Base-by-base conservation (phyloP, 92 coral and sea anemone genomes). In the Blastomussa wellsi region DNA sequence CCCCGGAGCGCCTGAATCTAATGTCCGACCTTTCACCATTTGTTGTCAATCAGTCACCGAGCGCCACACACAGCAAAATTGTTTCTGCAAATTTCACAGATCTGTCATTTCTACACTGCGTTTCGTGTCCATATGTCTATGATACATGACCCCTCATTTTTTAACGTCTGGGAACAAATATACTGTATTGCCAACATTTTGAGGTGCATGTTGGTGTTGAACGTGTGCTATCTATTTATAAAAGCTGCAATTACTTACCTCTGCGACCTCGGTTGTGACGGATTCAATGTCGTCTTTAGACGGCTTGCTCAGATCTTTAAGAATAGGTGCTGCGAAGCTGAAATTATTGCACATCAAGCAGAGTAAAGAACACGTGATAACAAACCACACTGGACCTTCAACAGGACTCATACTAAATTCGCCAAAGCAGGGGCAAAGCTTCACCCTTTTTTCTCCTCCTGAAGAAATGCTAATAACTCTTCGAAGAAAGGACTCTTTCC, bases 301-400 rank as follows among this genome's bases (percentile, higher is more conserved):
- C 31, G 80, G 72, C 3, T 74, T 44, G 79, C 60, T 74, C 11
- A 22, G 57, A n/a, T 42, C 79, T 15, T 7, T 74, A 9, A 0
- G 6, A 26, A 47, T 37, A 3, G 79, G 79, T 47, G 36, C 79
- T 12, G 80, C 81, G 24, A 33, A 74, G 22, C 74, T 52, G 20
- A 31, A 26, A 7, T 62, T 48, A 39, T 35, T 42, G n/a, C 15
- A 74, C 74, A 6, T 74, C 15, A 60, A 62, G 73, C 65, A 62
- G 62, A 83, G 38, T 24, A 74, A 33, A 20, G 80, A 2, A 38
- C 38, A n/a, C 44, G 37, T 71, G 39, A 71, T 47, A 28, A 82
- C 52, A 48, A 52, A 47, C 68, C 68, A 36, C 52, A 53, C 36
- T 36, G 75, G 20, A 70, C 28, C n/a, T 70, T 36, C 26, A 70